phyloP scores from a whole-genome alignment of 2,797 vertebrate species.

The Anguilla anguilla region DNA sequence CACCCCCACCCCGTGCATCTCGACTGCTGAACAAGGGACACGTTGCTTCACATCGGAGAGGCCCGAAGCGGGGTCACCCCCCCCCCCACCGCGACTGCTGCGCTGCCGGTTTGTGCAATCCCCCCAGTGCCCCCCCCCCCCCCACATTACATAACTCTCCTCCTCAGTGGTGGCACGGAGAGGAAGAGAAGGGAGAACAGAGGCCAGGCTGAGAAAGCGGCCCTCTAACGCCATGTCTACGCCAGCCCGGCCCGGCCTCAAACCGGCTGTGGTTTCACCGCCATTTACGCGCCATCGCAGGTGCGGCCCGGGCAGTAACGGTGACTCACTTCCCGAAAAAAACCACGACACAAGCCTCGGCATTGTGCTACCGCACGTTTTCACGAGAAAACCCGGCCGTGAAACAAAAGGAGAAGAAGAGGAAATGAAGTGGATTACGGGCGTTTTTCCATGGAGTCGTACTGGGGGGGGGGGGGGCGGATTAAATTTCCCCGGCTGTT shows the following conservation, averaged over 20 bases:
- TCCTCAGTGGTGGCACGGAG: neutral
- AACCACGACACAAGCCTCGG: neutral
- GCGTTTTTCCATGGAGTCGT: neutral
- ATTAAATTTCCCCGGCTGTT: neutral
- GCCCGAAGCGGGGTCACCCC: constrained; percentile 35
- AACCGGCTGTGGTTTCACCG: neutral
- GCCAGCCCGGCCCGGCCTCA: neutral
- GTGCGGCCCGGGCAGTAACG: neutral
- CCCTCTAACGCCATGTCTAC: neutral
- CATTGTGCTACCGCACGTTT: neutral
- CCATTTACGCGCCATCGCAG: neutral
- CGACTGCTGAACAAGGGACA: neutral
- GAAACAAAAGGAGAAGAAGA: neutral
- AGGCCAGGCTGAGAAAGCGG: neutral
- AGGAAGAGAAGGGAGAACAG: neutral
- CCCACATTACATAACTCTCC: constrained; percentile 15
- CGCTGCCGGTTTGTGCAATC: neutral
- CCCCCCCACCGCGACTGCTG: neutral
- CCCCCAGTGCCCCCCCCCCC: neutral
- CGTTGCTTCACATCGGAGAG: neutral
- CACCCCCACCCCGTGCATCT: neutral
- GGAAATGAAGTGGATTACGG: neutral
- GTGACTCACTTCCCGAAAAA: neutral
- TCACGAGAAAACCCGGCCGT: neutral
- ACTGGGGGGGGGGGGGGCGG: neutral